These are phyloP conservation scores for Netelia virgata DNA, from an alignment of 2,888 invertebrate species.

Conservation along the genomic window DNA sequence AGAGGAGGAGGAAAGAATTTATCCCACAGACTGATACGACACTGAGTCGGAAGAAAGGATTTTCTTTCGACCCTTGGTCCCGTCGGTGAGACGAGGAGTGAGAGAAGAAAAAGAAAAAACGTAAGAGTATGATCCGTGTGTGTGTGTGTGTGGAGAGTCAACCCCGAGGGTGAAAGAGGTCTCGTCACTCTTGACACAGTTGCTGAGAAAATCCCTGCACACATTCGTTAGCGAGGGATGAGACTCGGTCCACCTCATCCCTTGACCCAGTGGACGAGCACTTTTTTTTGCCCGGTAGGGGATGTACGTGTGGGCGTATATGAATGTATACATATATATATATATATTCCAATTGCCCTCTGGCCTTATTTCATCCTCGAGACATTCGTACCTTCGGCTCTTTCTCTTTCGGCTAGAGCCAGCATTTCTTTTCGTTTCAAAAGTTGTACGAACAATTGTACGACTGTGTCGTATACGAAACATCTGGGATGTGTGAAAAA, in stretches of 20 bases:
- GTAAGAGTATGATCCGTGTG: background rate
- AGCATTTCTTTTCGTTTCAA: conserved; percentile 22
- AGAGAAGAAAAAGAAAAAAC: background rate
- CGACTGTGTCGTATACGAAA: conserved; percentile 2
- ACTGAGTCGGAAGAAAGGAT: conserved; percentile 7
- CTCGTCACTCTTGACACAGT: conserved; percentile 70
- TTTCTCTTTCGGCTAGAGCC: background rate
- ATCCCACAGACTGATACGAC: conserved; percentile 4
- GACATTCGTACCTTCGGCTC: conserved; percentile 29
- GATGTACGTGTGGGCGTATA: background rate
- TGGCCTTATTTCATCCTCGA: conserved; percentile 15
- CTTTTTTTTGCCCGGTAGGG: background rate
- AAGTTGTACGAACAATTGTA: background rate
- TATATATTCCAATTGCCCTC: conserved; percentile 1
- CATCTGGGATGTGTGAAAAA: conserved; percentile 35
- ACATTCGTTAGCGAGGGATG: conserved; percentile 66
- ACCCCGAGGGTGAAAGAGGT: conserved; percentile 54
- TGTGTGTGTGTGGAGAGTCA: conserved; percentile 24
- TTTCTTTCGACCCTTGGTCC: conserved; percentile 32
- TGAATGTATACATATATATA: background rate
- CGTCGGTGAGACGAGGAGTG: background rate
- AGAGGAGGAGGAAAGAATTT: conserved; percentile 4
- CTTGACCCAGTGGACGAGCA: conserved; percentile 63
- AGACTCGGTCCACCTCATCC: conserved; percentile 47
- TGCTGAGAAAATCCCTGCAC: conserved; percentile 63